Evolutionary conservation across 2,113 vertebrate genomes (phyloP).

Genomic region (Alces alces): DNA sequence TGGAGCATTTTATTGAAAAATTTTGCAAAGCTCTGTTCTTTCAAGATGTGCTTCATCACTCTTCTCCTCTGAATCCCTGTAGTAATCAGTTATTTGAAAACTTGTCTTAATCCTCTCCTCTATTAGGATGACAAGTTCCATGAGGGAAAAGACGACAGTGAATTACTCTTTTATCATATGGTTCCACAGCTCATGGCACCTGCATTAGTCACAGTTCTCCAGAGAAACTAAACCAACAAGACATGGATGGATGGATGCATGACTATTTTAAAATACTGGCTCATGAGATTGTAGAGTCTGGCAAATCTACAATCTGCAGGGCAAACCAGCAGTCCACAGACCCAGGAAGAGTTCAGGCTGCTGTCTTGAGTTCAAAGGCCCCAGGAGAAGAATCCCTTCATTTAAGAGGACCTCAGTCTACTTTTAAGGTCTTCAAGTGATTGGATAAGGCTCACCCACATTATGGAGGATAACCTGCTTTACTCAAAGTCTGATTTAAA

Average conservation of each 20-base stretch:
- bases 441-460: not conserved
- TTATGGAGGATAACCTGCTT: not conserved
- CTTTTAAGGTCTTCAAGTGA: not conserved
- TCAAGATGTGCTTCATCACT: not conserved
- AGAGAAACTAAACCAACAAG: not conserved
- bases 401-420: not conserved
- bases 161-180: not conserved
- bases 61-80: not conserved
- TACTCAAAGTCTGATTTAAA: not conserved
- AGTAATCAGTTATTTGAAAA: not conserved
- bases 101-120: not conserved
- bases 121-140: not conserved
- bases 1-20: not conserved
- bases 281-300: not conserved
- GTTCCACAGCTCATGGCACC: too few relatives aligned
- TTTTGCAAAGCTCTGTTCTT: not conserved
- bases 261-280: not conserved
- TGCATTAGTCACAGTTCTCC: not conserved
- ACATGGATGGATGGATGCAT: not conserved
- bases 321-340: not conserved
- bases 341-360: not conserved
- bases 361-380: not conserved
- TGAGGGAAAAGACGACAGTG: not conserved
- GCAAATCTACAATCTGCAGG: not conserved
- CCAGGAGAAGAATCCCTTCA: not conserved